Base-by-base conservation (phyloP, 1,140 invertebrate species). In the Nixonia krombeini region DNA sequence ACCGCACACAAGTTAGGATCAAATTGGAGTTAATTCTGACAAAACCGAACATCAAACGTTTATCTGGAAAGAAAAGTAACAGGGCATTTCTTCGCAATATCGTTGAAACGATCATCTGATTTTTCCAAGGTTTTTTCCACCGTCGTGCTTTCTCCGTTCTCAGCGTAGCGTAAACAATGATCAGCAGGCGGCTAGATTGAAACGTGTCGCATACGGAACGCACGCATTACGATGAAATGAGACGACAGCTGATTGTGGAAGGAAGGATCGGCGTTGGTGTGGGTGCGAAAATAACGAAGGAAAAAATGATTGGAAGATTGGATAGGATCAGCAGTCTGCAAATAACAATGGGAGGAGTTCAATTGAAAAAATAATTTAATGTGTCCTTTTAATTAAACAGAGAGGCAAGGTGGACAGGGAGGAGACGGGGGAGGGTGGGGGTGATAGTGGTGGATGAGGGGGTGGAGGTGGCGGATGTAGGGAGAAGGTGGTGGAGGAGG, bases 331-430 rank as follows among this genome's bases (percentile, higher is more conserved):
- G 81, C 79, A 83, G 81, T 83, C 81, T 83, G 79, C 81, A 79
- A 83, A 77, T 83, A 83, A 83, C 81, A 83, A 83, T 83, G 76
- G 67, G 76, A 76, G 78, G 79, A 68, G 81, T 83, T 83, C 81
- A 81, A 83, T 83, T 83, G 81, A 83, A 83, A 83, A 83, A 83
- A 83, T 83, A 83, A 83, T 83, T 83, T 83, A 83, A 83, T 83
- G 80, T 83, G 80, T 83, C 80, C 80, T 82, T 83, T 83, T 83
- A 83, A 83, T 83, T 83, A 82, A 83, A 83, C 80, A 82, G 79
- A 82, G 81, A 83, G 75, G 74, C 72, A 72, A 74, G 73, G 74
- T 66, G 70, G 70, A 31, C 45, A 59, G 47, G n/a, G n/a, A n/a
- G n/a, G n/a, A n/a, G n/a, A n/a, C n/a, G n/a, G n/a, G n/a, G n/a